These are phyloP conservation scores for Amblyjoppa fuscipennis DNA, from an alignment of 2,888 invertebrate genomes.

Conservation along the genomic window DNA sequence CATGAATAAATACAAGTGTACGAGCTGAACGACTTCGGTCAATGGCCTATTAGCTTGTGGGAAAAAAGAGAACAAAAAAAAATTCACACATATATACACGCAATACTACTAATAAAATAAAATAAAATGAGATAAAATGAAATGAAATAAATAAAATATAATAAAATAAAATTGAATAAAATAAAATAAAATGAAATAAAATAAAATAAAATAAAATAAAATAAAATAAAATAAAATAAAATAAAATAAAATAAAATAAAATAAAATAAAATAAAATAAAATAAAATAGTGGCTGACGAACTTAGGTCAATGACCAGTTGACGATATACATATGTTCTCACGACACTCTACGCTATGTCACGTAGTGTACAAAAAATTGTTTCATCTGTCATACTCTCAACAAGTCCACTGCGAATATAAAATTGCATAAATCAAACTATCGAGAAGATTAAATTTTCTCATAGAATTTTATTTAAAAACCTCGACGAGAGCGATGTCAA, in stretches of 20 bases:
- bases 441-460: not conserved
- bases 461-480: not conserved
- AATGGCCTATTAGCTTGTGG: no score
- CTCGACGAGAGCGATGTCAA: not conserved
- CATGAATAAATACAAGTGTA: no score
- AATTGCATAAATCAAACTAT: not conserved
- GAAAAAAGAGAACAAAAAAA: no score
- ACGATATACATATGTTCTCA: no score
- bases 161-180: not conserved
- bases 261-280: not conserved
- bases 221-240: not conserved
- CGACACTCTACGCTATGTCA: no score
- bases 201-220: not conserved
- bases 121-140: not conserved
- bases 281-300: no score
- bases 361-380: no score
- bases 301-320: no score
- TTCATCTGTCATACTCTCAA: no score
- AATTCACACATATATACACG: no score
- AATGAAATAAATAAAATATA: not conserved
- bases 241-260: not conserved
- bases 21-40: no score
- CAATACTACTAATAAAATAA: not conserved
- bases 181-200: not conserved
- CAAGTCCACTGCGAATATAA: not conserved